phyloP scores from a whole-genome alignment of 2,113 vertebrate genomes.

The Nerophis ophidion region DNA sequence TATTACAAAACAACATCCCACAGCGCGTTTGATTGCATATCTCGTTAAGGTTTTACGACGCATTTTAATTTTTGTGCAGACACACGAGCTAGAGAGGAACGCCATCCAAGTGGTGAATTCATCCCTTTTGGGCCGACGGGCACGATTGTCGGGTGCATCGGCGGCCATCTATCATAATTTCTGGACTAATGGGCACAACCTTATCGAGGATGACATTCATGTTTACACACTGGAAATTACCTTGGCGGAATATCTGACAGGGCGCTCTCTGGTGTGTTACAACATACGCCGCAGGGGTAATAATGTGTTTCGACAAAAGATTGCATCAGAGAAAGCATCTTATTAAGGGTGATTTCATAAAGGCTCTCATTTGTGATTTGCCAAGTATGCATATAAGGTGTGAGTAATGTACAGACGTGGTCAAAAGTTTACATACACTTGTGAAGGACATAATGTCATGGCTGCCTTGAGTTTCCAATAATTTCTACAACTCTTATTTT shows the following conservation, averaged over 20 bases:
- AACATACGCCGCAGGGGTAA: constrained; percentile 27
- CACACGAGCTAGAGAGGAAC: constrained; percentile 8
- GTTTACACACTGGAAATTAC: constrained; percentile 54
- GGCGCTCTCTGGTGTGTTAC: constrained; percentile 25
- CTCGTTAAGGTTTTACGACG: constrained; percentile 25
- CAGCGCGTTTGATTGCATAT: constrained; percentile 37
- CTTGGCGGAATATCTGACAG: constrained; percentile 41
- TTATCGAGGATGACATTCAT: constrained; percentile 52
- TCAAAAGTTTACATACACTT: no score
- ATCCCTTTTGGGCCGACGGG: constrained; percentile 22
- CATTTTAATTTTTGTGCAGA: constrained; percentile 15
- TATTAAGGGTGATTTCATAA: constrained; percentile 7
- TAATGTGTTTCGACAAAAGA: constrained; percentile 23
- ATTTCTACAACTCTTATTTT: no score
- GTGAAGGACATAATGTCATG: no score
- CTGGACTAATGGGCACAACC: constrained; percentile 38
- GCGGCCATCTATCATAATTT: constrained; percentile 49
- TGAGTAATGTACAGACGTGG: no score
- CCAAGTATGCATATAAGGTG: no score
- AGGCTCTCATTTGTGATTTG: neutral
- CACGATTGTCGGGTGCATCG: constrained; percentile 24
- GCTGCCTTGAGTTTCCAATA: no score
- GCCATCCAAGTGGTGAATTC: constrained; percentile 39
- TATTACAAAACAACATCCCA: constrained; percentile 18
- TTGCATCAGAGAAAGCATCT: constrained; percentile 23